Conservation (phyloP, 2,113 vertebrate genomes). For the Eulemur macaco region DNA sequence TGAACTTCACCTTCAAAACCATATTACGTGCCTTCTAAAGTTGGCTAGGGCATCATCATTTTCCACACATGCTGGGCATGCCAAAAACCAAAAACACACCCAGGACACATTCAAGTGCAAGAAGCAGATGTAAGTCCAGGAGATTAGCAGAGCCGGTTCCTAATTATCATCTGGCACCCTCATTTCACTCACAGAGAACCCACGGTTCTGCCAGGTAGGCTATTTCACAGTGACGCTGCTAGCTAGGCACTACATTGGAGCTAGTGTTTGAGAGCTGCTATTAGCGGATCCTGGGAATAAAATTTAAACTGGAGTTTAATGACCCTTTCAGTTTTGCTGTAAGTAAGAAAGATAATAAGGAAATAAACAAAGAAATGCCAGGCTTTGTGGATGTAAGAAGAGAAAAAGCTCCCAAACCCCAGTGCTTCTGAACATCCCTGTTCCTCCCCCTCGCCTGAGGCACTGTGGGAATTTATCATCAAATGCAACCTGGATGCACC, state of each 20-base stretch:
- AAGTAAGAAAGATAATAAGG: not conserved
- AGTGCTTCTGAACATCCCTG: not conserved
- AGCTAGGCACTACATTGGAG: not conserved
- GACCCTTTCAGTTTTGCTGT: not conserved
- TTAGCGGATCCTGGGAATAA: not conserved
- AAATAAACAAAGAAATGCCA: not conserved
- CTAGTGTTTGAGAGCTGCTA: not conserved
- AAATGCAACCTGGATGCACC: not conserved
- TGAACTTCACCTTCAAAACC: not conserved
- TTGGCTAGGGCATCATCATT: not conserved
- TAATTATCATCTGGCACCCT: not conserved
- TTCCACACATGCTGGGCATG: not conserved
- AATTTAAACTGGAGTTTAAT: not conserved
- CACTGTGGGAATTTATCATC: not conserved
- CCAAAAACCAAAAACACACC: not conserved
- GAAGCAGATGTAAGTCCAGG: not conserved
- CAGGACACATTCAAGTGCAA: not conserved
- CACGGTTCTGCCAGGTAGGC: not conserved
- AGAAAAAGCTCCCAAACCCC: not conserved
- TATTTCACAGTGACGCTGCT: not conserved
- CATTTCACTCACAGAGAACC: not conserved
- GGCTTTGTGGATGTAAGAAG: not conserved
- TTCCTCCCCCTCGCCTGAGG: not conserved
- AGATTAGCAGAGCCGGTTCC: not conserved
- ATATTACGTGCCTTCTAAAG: conserved; percentile 12